Evolutionary conservation across 2,797 vertebrate genomes (phyloP), one percentile per base, ranked within the genome.

Genomic region (Cirrhinus mrigala): DNA sequence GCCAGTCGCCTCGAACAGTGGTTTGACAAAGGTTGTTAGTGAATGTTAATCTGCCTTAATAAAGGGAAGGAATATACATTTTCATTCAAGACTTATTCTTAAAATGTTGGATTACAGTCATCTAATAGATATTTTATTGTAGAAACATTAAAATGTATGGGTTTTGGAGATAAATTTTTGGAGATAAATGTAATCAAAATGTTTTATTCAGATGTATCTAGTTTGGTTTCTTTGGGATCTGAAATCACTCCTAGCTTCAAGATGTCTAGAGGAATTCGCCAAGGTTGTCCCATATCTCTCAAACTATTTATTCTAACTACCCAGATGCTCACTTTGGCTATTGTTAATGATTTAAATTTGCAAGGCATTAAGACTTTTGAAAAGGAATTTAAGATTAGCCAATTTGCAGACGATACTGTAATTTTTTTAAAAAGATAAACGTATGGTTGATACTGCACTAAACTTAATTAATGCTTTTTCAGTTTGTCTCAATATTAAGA

Each of bases 1-100:
- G 86, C 91, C 92, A 3, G 92, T 91, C 74, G 33, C 15, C 40
- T n/a, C 29, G 29, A 29, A 29, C 29, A 29, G 29, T 29, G 29
- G 29, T 29, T 29, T 79, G n/a, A 3, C 37, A n/a, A 37, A 44
- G 58, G 14, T 79, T 22, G 40, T 62, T 37, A 4, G 40, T 60
- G 76, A 79, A 60, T 46, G 56, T 62, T 56, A 79, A 79, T 79
- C 77, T 24, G 77, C 77, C 37, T 79, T 79, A 66, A 46, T 79
- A n/a, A 48, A 80, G 18, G 60, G 60, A 16, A 66, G 60, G 24
- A 80, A 50, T 48, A 80, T 80, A 24, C 78, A 66, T 66, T 44
- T 44, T 66, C 78, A 80, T 48, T 27, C 54, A 3, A 80, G 40
- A 50, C 18, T 80, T 10, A 64, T 80, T 16, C 16, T 66, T 27